Conservation (phyloP, 2,797 vertebrate genomes). For the Micropoecilia bifurca region DNA sequence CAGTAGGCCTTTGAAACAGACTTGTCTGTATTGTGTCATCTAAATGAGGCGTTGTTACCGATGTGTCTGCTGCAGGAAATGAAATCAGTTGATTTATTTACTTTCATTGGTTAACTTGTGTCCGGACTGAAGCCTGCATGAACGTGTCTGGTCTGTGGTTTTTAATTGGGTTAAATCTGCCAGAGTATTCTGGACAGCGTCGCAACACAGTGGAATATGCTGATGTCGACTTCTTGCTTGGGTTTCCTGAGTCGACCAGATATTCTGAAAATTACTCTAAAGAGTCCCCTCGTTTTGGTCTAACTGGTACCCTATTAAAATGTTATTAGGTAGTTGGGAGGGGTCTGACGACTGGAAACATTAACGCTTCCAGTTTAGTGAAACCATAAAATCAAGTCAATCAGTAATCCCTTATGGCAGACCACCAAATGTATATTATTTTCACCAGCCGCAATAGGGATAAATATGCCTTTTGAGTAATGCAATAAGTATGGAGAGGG, state of each 20-base stretch:
- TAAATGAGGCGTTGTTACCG: conserved; percentile 30
- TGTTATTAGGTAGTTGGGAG: conserved; percentile 66
- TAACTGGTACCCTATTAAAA: conserved; percentile 77
- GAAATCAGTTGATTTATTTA: conserved; percentile 68
- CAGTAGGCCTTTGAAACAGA: neutral
- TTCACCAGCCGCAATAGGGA: conserved; percentile 47
- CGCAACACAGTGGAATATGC: conserved; percentile 43
- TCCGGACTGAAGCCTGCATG: conserved; percentile 22
- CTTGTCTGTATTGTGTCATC: conserved; percentile 16
- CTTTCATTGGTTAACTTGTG: conserved; percentile 60
- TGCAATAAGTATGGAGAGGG: conserved; percentile 35
- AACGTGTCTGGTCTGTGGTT: conserved; percentile 52
- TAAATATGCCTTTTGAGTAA: conserved; percentile 51
- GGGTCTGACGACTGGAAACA: conserved; percentile 43
- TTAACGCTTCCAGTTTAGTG: conserved; percentile 64
- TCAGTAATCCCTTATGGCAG: conserved; percentile 59
- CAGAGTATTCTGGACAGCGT: conserved; percentile 52
- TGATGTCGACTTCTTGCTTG: conserved; percentile 66
- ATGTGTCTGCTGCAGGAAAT: conserved; percentile 46
- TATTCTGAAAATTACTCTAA: conserved; percentile 58
- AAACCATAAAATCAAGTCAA: conserved; percentile 67
- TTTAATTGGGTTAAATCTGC: conserved; percentile 36
- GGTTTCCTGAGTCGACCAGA: conserved; percentile 57
- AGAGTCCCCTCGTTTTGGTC: conserved; percentile 51
- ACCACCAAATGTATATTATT: conserved; percentile 69